A percentile compares a stretch with the other conserved stretches of the same genome.
Conservation (phyloP, 2,113 vertebrate genomes). For the Megaptera novaeangliae region DNA sequence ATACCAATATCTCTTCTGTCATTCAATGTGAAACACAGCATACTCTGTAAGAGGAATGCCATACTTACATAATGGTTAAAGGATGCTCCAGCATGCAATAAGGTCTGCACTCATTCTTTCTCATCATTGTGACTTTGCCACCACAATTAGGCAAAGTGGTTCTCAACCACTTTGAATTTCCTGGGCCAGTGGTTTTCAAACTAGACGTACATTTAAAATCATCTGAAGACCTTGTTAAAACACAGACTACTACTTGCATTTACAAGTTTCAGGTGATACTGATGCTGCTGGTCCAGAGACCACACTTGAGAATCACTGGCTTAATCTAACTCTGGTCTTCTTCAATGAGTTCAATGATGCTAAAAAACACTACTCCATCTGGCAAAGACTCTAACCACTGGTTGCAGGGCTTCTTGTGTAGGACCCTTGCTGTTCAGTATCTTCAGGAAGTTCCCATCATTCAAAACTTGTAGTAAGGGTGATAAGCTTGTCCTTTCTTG, state of each 20-base stretch:
- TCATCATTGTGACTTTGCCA: background rate
- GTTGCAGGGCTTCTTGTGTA: background rate
- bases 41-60: background rate
- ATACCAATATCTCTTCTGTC: background rate
- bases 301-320: background rate
- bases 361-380: background rate
- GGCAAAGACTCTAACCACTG: background rate
- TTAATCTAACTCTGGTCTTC: background rate
- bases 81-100: background rate
- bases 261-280: background rate
- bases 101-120: background rate
- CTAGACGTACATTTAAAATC: background rate
- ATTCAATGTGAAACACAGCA: background rate
- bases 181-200: background rate
- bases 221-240: background rate
- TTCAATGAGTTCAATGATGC: background rate
- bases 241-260: background rate
- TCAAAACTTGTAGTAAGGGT: background rate
- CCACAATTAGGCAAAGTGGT: background rate
- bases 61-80: background rate
- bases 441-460: background rate
- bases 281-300: background rate
- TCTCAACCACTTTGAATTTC: constrained; percentile 6
- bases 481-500: background rate
- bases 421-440: background rate